Conservation (phyloP, 2,113 vertebrate genomes). For the Pristiophorus japonicus region DNA sequence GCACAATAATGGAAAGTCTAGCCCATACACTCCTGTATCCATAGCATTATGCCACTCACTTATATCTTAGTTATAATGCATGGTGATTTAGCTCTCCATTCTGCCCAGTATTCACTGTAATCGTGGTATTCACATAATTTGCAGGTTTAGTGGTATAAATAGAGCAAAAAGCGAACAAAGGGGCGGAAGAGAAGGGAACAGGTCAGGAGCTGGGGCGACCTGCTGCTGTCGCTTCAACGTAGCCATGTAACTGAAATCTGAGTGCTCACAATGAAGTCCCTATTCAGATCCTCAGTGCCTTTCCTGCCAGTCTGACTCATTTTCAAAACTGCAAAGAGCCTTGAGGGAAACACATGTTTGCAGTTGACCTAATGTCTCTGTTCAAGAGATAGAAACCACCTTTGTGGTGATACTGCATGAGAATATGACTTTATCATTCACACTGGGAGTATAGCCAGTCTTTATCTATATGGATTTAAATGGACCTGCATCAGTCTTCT, state of each 20-base stretch:
- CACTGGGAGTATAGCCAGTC: not conserved
- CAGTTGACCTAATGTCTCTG: constrained; percentile 22
- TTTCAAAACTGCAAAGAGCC: constrained; percentile 26
- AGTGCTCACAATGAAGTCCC: constrained; percentile 19
- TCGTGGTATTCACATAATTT: not conserved
- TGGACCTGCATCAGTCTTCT: not conserved
- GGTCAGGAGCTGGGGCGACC: not conserved
- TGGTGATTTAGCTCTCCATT: not conserved
- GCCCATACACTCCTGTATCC: no score
- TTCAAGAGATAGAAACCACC: not conserved
- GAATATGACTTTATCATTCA: not conserved
- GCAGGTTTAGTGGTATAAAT: not conserved
- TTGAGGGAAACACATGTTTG: constrained; percentile 28
- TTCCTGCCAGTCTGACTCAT: not conserved
- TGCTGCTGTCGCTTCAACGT: constrained; percentile 1
- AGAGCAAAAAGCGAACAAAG: not conserved
- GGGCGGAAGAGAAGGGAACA: not conserved
- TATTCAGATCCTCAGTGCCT: not conserved
- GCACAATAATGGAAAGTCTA: no score
- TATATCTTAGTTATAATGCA: no score
- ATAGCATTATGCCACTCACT: no score
- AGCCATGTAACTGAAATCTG: not conserved
- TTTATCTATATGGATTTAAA: not conserved
- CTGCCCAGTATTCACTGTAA: not conserved
- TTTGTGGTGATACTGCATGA: constrained; percentile 8